Conservation (phyloP, 1,140 invertebrate species). For the Chymomyza costata region DNA sequence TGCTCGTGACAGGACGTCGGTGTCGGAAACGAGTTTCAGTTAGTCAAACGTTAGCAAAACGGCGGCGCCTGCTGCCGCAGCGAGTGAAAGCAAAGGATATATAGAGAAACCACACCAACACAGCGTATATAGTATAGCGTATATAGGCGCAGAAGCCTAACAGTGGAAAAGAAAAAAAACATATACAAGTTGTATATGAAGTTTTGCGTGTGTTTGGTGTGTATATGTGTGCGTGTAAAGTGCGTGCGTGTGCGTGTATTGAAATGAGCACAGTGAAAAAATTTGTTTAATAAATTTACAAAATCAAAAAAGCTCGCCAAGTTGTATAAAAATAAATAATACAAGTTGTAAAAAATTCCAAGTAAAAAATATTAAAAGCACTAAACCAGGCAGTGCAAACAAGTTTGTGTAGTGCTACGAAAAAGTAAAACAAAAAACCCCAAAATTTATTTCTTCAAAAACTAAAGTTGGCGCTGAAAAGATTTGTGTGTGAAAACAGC, state of each 20-base stretch:
- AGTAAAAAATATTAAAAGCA: too few relatives aligned
- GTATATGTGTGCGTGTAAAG: background rate
- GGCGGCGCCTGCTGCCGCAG: slow-evolving; percentile 44
- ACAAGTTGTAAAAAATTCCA: too few relatives aligned
- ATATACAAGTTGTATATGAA: background rate
- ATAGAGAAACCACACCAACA: slow-evolving; percentile 32
- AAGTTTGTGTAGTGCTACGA: slow-evolving; percentile 22
- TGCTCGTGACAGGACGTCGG: slow-evolving; percentile 71
- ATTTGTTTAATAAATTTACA: slow-evolving; percentile 13
- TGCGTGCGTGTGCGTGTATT: background rate
- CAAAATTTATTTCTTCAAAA: slow-evolving; percentile 22
- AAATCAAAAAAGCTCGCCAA: too few relatives aligned
- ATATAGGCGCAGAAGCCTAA: background rate
- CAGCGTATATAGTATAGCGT: slow-evolving; percentile 4
- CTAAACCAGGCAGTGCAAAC: too few relatives aligned
- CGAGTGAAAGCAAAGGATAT: slow-evolving; percentile 54
- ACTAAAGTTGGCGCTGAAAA: slow-evolving; percentile 7
- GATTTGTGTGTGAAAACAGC: slow-evolving; percentile 4
- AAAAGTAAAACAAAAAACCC: slow-evolving; percentile 62
- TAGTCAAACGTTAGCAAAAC: slow-evolving; percentile 11
- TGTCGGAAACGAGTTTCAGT: slow-evolving; percentile 22
- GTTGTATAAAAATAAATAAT: too few relatives aligned
- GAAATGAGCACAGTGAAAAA: slow-evolving; percentile 50
- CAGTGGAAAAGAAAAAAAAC: background rate
- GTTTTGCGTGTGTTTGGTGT: background rate